Evolutionary conservation across 2,888 invertebrate species (phyloP).

Genomic region (Tricholauxania praeusta): DNA sequence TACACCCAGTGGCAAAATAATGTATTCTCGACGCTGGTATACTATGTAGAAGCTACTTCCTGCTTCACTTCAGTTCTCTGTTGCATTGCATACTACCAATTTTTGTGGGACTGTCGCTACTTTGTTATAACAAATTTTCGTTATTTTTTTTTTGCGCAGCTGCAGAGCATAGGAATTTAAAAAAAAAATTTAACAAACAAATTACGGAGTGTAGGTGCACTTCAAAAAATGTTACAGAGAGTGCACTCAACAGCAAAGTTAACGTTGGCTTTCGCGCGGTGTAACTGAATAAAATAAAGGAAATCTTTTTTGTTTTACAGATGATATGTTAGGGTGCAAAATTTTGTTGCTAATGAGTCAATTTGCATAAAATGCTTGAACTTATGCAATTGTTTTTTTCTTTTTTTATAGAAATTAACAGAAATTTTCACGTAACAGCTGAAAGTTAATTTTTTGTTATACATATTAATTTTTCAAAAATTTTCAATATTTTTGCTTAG

Average conservation of each 20-base stretch:
- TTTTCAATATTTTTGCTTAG: no score
- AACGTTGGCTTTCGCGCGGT: neutral
- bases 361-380: slow-evolving; percentile 12
- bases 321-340: neutral
- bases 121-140: neutral
- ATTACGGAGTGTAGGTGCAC: no score
- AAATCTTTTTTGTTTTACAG: slow-evolving; percentile 3
- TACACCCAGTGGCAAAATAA: slow-evolving; percentile 30
- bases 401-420: neutral
- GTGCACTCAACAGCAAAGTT: no score
- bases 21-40: neutral
- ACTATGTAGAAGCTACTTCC: neutral
- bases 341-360: slow-evolving; percentile 9
- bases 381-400: neutral
- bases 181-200: no score
- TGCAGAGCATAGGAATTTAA: slow-evolving; percentile 12
- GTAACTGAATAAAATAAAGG: neutral
- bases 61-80: neutral
- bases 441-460: no score
- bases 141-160: slow-evolving; percentile 17
- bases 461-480: no score
- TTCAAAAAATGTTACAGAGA: no score
- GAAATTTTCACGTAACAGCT: no score
- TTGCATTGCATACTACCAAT: no score
- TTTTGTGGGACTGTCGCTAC: neutral